Base-by-base conservation (phyloP, 2,888 invertebrate species). In the Branchipolynoe longqiensis region DNA sequence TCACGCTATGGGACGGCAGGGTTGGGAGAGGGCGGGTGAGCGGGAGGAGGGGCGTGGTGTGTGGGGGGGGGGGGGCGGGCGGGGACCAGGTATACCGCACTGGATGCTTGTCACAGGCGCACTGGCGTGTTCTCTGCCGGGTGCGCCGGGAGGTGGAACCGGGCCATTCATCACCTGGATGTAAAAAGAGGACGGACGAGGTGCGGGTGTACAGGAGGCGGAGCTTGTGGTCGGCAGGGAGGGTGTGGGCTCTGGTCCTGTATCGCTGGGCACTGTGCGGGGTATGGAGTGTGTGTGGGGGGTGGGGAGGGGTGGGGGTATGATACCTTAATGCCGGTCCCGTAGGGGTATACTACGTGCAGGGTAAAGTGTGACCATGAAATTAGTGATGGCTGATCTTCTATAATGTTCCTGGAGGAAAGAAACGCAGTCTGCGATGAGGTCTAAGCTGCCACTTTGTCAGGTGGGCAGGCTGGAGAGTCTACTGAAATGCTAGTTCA, bases 91-190 rank as follows among this genome's bases (percentile, higher is more conserved):
- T 58, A 58, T 58, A n/a, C 4, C 22, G 58, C 28, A 14, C 12
- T 25, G 18, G 48, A 14, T 62, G 62, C 36, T 69, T 69, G 69
- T 69, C 69, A 69, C 69, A 36, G 38, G 36, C 36, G n/a, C 25
- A 25, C n/a, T 56, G 62, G 31, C 28, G 69, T 69, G 69, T 33
- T 18, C n/a, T n/a, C n/a, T n/a, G n/a, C n/a, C 2, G 33, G 69
- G 69, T 33, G 14, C 69, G 38, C 62, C 62, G 6, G 59, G 14
- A 59, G 14, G 59, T 18, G n/a, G 58, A 8, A 62, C 36, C 36
- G 18, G 0, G 33, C 33, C 22, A 69, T 69, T 69, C 69, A 69
- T 69, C 69, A 69, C 36, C 6, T 69, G 69, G 36, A 36, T 18
- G 69, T 36, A 33, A 69, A 69, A 69, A 69, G 38, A 38, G 36